A percentile compares a stretch with the other conserved stretches of the same genome.
Conservation (phyloP, 1,140 invertebrate species). For the Drosophila melanica region DNA sequence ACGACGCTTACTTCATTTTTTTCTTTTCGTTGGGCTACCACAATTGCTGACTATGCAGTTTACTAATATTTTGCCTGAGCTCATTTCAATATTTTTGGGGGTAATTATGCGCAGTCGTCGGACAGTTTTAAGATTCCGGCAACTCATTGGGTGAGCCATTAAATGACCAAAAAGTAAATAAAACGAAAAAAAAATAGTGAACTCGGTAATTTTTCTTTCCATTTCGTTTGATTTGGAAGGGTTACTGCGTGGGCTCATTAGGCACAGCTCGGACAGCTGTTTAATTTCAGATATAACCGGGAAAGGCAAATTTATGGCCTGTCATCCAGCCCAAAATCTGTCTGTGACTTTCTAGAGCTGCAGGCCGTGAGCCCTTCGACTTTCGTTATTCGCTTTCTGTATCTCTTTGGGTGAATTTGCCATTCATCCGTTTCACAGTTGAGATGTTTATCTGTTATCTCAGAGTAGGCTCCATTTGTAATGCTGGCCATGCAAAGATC, state of each 20-base stretch:
- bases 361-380: too few relatives aligned
- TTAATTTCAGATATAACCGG: slow-evolving; percentile 21
- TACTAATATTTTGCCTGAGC: not conserved
- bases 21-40: too few relatives aligned
- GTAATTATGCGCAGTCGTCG: slow-evolving; percentile 40
- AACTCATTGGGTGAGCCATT: slow-evolving; percentile 45
- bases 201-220: slow-evolving; percentile 1
- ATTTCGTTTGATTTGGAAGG: slow-evolving; percentile 11
- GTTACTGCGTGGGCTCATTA: slow-evolving; percentile 27
- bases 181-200: too few relatives aligned
- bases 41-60: slow-evolving; percentile 16
- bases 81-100: slow-evolving; percentile 39
- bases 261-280: slow-evolving; percentile 36
- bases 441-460: slow-evolving; percentile 27
- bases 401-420: slow-evolving; percentile 35
- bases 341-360: not conserved
- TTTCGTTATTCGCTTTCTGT: slow-evolving; percentile 9
- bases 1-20: slow-evolving; percentile 26
- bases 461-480: slow-evolving; percentile 3
- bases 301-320: slow-evolving; percentile 35
- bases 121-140: slow-evolving; percentile 29
- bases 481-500: not conserved
- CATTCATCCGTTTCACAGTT: slow-evolving; percentile 28
- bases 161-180: not conserved
- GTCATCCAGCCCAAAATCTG: slow-evolving; percentile 25